Conservation (phyloP, 2,797 vertebrate species). For the Acanthurus leucopareius region DNA sequence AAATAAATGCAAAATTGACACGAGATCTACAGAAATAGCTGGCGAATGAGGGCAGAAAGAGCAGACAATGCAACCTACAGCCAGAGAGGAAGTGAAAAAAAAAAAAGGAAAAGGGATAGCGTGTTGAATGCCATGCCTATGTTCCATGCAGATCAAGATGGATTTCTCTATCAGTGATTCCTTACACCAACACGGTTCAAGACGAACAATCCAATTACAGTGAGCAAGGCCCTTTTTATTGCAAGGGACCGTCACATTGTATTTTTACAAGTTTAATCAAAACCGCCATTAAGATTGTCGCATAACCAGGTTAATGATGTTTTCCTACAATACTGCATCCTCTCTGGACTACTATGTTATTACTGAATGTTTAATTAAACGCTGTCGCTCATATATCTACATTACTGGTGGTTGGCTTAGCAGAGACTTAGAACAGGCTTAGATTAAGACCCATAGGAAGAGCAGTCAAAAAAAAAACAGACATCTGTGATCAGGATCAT, state of each 20-base stretch:
- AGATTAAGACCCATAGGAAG: constrained; percentile 66
- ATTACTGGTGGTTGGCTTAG: constrained; percentile 67
- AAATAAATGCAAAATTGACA: constrained; percentile 19
- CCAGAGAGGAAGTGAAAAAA: not conserved
- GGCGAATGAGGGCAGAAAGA: constrained; percentile 1
- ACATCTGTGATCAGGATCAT: constrained; percentile 76
- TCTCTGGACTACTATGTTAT: constrained; percentile 70
- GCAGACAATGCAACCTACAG: constrained; percentile 8
- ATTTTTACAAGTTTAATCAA: constrained; percentile 82
- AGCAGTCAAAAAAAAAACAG: constrained; percentile 66
- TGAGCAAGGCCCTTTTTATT: constrained; percentile 78
- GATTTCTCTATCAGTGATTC: constrained; percentile 56
- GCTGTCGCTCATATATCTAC: constrained; percentile 67
- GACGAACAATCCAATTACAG: constrained; percentile 81
- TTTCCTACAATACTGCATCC: constrained; percentile 60
- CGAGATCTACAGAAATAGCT: not conserved
- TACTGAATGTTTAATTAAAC: constrained; percentile 81
- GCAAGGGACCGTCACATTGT: constrained; percentile 59
- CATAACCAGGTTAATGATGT: constrained; percentile 83
- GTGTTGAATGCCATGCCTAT: constrained; percentile 36
- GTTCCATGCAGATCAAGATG: constrained; percentile 41
- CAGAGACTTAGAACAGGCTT: constrained; percentile 65
- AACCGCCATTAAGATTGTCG: constrained; percentile 76
- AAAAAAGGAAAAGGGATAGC: constrained; percentile 9
- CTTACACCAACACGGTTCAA: constrained; percentile 52